Conservation (phyloP, 1,140 invertebrate genomes). For the Phocides pigmalion region DNA sequence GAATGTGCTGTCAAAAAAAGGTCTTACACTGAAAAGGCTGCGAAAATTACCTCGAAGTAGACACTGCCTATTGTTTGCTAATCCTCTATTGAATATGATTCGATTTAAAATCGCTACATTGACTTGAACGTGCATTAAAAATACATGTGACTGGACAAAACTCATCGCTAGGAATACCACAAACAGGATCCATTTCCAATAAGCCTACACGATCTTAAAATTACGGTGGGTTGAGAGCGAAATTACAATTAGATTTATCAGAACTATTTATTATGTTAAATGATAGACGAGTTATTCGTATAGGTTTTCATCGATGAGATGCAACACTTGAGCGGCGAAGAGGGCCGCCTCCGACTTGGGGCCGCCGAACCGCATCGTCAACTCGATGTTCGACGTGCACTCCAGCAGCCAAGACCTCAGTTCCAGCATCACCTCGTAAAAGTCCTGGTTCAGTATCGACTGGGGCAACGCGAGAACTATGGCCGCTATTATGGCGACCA, state of each 20-base stretch:
- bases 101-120: not conserved
- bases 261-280: not conserved
- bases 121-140: not conserved
- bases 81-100: not conserved
- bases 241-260: not conserved
- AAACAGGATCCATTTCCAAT: not conserved
- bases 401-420: constrained; percentile 87
- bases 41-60: not conserved
- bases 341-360: constrained; percentile 84
- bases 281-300: constrained; percentile 3
- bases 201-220: not conserved
- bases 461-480: constrained; percentile 86
- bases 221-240: constrained; percentile 1
- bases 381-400: constrained; percentile 69
- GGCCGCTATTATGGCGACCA: constrained; percentile 87
- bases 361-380: constrained; percentile 84
- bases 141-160: not conserved
- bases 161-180: not conserved
- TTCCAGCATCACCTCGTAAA: constrained; percentile 86
- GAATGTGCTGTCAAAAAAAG: too few species aligned
- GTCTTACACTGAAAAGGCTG: not conserved
- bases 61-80: not conserved
- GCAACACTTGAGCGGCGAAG: constrained; percentile 84
- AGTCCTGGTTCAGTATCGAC: constrained; percentile 84
- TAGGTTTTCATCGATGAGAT: constrained; percentile 78